A percentile compares a stretch with the other conserved stretches of the same genome.
Conservation (phyloP, 2,888 invertebrate genomes). For the Torymus tubicola region DNA sequence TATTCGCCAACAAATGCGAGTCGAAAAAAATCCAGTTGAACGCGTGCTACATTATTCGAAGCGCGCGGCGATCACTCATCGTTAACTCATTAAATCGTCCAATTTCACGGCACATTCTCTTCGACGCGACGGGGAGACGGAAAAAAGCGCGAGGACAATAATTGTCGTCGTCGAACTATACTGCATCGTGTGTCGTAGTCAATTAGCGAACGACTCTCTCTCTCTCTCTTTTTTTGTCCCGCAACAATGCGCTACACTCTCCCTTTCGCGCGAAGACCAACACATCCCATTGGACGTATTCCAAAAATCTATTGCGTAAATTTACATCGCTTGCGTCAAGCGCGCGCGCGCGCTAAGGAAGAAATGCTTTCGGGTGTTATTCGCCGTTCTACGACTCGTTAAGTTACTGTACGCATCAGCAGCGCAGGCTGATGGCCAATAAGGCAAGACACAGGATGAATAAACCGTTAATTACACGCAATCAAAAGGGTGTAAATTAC, state of each 20-base stretch:
- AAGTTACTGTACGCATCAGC: slow-evolving; percentile 27
- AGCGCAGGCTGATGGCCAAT: slow-evolving; percentile 29
- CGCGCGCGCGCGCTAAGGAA: not conserved
- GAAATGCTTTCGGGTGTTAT: slow-evolving; percentile 26
- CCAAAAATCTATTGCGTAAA: slow-evolving; percentile 55
- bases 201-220: not conserved
- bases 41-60: no score
- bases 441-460: slow-evolving; percentile 3
- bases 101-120: slow-evolving; percentile 1
- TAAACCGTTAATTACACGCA: slow-evolving; percentile 26
- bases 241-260: not conserved
- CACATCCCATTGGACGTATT: slow-evolving; percentile 39
- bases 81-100: not conserved
- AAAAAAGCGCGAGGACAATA: no score
- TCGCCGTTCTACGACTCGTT: slow-evolving; percentile 20
- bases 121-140: not conserved
- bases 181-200: no score
- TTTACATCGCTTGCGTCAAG: slow-evolving; percentile 50
- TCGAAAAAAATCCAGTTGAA: no score
- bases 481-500: slow-evolving; percentile 1
- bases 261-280: slow-evolving; percentile 1
- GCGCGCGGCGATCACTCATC: no score
- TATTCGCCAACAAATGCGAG: no score
- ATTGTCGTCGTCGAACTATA: no score
- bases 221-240: no score